Conservation (phyloP, 2,113 vertebrate species). For the Colaptes auratus region DNA sequence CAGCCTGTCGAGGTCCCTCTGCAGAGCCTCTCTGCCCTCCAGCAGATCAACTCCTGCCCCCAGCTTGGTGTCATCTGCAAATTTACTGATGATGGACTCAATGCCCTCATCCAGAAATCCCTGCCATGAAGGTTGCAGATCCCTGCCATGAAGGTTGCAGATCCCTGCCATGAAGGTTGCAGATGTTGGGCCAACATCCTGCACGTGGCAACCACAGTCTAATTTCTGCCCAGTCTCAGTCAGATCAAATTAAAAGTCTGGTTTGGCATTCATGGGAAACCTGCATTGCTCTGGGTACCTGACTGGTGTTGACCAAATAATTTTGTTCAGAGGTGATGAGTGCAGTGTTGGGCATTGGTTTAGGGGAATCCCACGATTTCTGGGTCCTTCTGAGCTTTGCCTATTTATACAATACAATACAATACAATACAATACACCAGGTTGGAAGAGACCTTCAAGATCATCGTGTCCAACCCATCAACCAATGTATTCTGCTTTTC, state of each 20-base stretch:
- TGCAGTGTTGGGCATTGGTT: neutral
- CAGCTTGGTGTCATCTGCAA: no score
- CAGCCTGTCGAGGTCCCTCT: no score
- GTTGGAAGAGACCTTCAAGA: no score
- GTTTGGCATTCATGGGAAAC: neutral
- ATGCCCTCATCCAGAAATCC: no score
- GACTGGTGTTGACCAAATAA: neutral
- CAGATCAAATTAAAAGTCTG: neutral
- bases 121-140: no score
- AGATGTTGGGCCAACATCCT: neutral
- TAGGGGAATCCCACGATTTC: neutral
- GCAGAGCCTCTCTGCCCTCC: no score
- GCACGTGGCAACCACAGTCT: neutral
- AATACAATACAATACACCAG: no score
- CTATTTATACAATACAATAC: no score
- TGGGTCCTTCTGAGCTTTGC: neutral
- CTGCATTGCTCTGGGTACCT: neutral
- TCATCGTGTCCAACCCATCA: no score
- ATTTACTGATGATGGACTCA: no score
- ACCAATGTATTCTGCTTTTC: neutral
- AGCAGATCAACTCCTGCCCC: no score
- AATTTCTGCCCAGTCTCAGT: neutral
- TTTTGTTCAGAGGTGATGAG: neutral
- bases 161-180: neutral
- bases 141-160: no score